Evolutionary conservation across 2,113 vertebrate genomes (phyloP).

Genomic region (Chascanopsetta lugubris): DNA sequence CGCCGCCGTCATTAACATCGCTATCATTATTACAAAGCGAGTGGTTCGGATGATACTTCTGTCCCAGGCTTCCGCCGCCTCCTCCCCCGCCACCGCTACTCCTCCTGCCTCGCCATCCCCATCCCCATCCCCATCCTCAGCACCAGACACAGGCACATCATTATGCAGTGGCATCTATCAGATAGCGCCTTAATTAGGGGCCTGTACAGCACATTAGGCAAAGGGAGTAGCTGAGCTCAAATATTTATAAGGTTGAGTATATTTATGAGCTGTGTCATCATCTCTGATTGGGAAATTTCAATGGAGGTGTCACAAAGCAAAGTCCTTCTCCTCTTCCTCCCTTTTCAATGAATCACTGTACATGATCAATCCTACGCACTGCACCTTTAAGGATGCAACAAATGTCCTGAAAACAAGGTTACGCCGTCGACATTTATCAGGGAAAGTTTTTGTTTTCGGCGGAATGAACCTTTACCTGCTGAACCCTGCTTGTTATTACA

Average conservation of each 20-base stretch:
- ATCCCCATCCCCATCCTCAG: slow-evolving; percentile 47
- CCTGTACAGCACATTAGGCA: slow-evolving; percentile 83
- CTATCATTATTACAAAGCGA: slow-evolving; percentile 75
- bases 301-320: slow-evolving; percentile 60
- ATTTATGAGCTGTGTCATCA: slow-evolving; percentile 83
- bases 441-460: slow-evolving; percentile 21
- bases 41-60: slow-evolving; percentile 65
- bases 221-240: slow-evolving; percentile 80
- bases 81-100: slow-evolving; percentile 20
- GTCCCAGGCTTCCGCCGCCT: slow-evolving; percentile 51
- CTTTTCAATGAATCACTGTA: background rate
- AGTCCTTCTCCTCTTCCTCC: slow-evolving; percentile 1
- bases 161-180: slow-evolving; percentile 82
- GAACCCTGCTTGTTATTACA: slow-evolving; percentile 51
- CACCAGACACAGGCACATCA: slow-evolving; percentile 75
- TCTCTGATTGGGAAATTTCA: slow-evolving; percentile 74
- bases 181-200: slow-evolving; percentile 83
- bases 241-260: slow-evolving; percentile 85
- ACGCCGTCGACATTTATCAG: slow-evolving; percentile 14
- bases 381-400: background rate
- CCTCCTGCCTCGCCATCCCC: slow-evolving; percentile 23
- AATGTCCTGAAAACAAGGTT: slow-evolving; percentile 45
- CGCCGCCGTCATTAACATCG: slow-evolving; percentile 70
- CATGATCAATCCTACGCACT: too few species aligned
- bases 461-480: slow-evolving; percentile 57